phyloP scores from a whole-genome alignment of 2,797 vertebrate genomes.

The Rhincodon typus region DNA sequence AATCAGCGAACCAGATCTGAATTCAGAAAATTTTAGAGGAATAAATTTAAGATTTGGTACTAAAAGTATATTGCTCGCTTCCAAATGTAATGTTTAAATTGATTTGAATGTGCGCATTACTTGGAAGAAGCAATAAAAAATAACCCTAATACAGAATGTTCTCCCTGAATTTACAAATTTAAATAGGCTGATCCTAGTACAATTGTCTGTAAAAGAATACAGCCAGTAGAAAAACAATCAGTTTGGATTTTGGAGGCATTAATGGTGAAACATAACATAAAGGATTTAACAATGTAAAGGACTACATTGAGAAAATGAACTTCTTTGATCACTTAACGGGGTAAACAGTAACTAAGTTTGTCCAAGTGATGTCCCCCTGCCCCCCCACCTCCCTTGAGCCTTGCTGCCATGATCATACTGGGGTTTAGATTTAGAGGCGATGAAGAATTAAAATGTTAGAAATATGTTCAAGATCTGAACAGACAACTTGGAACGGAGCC shows the following conservation, averaged over 20 bases:
- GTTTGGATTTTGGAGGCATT: not conserved
- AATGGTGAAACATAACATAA: not conserved
- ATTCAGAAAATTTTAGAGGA: not conserved
- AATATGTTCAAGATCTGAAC: conserved; percentile 1
- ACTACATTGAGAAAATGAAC: not conserved
- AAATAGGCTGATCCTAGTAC: not conserved
- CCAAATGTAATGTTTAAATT: not conserved
- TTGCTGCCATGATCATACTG: not conserved
- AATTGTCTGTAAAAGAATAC: not conserved
- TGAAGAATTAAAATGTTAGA: conserved; percentile 29
- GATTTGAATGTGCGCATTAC: not conserved
- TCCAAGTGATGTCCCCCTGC: not conserved
- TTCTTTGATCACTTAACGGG: not conserved
- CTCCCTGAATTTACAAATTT: not conserved
- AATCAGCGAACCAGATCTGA: not conserved
- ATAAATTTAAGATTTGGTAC: not conserved
- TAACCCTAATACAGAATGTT: not conserved
- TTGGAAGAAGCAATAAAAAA: not conserved
- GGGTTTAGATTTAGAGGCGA: not conserved
- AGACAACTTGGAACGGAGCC: conserved; percentile 14
- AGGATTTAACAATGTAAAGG: not conserved
- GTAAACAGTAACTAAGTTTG: not conserved
- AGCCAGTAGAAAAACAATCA: not conserved
- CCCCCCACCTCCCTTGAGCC: not conserved
- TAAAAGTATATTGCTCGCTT: not conserved